Evolutionary conservation across 2,113 vertebrate species (phyloP), one percentile per base, ranked within the genome.

Genomic region (Apeltes quadracus): DNA sequence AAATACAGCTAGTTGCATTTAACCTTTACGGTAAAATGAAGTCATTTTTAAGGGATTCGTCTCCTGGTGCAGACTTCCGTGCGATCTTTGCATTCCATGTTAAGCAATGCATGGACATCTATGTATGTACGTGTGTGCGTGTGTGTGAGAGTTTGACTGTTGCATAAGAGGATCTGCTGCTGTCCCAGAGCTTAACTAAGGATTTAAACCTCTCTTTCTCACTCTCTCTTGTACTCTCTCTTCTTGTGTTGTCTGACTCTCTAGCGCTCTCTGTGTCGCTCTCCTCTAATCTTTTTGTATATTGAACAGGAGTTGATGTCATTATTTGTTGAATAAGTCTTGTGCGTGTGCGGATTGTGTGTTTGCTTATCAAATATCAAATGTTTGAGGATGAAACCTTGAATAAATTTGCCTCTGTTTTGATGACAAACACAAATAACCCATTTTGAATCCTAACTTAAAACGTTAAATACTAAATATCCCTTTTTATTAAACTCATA

Each of bases 131-230:
- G 78, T 72, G 68, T 58, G 38, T 38, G 72, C 55, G 50, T 73
- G 39, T 43, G 32, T 61, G 48, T 63, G 53, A 65, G 72, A 78
- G 86, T 81, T 62, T 72, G 83, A 51, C 72, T 58, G 82, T 92
- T 92, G 88, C 88, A 85, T 92, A 92, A 92, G 88, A 88, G 88
- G 90, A 92, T 92, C 89, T 87, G 84, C 88, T 81, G 79, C 88
- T 84, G 90, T 91, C 88, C 91, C 84, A 81, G 78, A 88, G 91
- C 89, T 92, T 92, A 92, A 84, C 84, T 65, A 69, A 84, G 85
- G 90, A 91, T 91, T 91, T 90, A 88, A 88, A 79, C 54, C 84
- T 80, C 81, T 77, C 83, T 81, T 73, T 75, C 82, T 90, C 81
- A 69, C 84, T 88, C 76, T 78, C 80, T 63, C 82, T 51, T 25